Base-by-base conservation (phyloP, 2,888 invertebrate genomes). In the Cephus spinipes region DNA sequence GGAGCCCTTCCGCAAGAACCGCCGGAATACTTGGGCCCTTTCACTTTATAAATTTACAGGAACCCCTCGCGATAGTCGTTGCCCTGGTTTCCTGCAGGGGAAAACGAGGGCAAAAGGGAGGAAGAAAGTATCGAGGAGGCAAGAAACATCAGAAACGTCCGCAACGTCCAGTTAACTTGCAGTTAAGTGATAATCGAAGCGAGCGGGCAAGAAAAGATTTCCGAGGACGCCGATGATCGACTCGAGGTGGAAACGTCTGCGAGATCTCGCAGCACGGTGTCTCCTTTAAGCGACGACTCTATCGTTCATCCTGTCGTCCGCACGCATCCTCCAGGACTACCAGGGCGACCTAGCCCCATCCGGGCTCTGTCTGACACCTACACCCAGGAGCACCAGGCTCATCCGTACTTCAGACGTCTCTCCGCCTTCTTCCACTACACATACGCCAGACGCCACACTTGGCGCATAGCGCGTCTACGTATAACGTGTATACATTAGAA, bases 281-380 rank as follows among this genome's bases (percentile, higher is more conserved):
- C 77, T 33, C 75, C 75, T 73, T 68, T 73, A 75, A 79, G 76
- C 74, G 76, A 73, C 40, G 73, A 73, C 77, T 77, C 73, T 77
- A 79, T 79, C 73, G 73, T 77, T 79, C 77, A 79, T 79, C 69
- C 79, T 76, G 79, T 79, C 79, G 73, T 33, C 73, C 69, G 76
- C 77, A 79, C 77, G 77, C 55, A 73, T 71, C 75, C 34, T 68
- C 68, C 73, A 23, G 55, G 55, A 55, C 23, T 55, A 40, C 9
- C 55, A 23, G 55, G 9, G 11, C 55, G 55, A 55, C 55, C 55
- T 9, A 55, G 23, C 55, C 55, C 55, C 15, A 55, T 55, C 55
- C 23, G 55, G 55, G 55, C 23, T 55, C 55, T 9, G 9, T 55
- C 55, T 0, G 55, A 23, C 55, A 23, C 9, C 55, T 23, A 55